Evolutionary conservation across 1,140 invertebrate species (phyloP), one percentile per base, ranked within the genome.

Genomic region (Drosophila funebris): DNA sequence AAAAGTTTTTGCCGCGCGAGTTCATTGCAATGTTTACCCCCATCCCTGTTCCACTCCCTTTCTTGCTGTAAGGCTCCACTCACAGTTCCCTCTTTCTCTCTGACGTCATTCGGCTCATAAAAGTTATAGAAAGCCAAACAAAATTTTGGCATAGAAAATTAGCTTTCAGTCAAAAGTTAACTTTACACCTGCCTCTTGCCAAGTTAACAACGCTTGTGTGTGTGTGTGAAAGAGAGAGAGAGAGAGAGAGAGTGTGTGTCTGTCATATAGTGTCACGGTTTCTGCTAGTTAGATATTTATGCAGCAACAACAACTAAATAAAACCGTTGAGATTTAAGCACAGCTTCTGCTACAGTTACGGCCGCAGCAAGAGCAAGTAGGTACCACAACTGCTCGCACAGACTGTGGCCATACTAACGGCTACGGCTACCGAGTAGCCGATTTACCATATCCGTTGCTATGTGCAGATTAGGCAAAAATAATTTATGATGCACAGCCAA

Each of bases 391-490:
- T 53, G 41, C 53, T 57, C n/a, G 33, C 18, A 33, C 18, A 13
- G 39, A 53, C 46, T 69, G 29, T 27, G 41, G 37, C 14, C 22
- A n/a, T n/a, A n/a, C n/a, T n/a, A n/a, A n/a, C n/a, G n/a, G 24
- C 7, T 36, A 6, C 37, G 8, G 9, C 1, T 11, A 5, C 16
- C 53, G 36, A 60, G 18, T 33, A 50, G 39, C 44, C 53, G 33
- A 71, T 71, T 52, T 73, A 31, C 14, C 61, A 64, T 57, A 61
- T 60, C 46, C 63, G 18, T 44, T 69, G 72, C 73, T 62, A 56
- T 74, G 85, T 85, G 81, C 81, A 77, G 81, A 84, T 84, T 84
- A 77, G 73, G 64, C 81, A 64, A 64, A 85, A 85, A 77, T 85
- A 73, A 84, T 84, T 84, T 84, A 80, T 77, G 81, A 64, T 70